phyloP scores from a whole-genome alignment of 2,113 vertebrate genomes.

The Merops nubicus region DNA sequence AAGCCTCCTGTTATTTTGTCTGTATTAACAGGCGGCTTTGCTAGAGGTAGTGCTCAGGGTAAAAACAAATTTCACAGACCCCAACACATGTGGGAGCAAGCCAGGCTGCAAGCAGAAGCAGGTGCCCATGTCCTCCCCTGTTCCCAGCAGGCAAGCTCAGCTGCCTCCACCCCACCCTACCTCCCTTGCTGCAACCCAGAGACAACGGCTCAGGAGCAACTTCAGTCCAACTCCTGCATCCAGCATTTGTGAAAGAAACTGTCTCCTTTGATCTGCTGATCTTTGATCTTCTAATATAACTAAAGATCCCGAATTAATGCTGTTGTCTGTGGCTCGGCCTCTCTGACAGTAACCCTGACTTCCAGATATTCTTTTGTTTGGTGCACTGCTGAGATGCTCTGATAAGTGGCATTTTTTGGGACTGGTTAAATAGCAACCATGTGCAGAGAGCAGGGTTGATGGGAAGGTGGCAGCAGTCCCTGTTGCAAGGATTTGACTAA shows the following conservation, averaged over 20 bases:
- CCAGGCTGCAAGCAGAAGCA: neutral
- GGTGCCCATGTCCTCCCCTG: fast-evolving
- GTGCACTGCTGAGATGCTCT: neutral
- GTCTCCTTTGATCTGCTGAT: constrained; percentile 13
- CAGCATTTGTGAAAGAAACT: fast-evolving
- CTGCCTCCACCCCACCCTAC: fast-evolving
- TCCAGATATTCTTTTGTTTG: neutral
- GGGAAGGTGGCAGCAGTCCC: neutral
- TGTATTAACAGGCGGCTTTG: neutral
- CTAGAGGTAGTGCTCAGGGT: neutral
- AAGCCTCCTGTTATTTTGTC: neutral
- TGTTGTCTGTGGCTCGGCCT: neutral
- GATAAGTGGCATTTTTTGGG: neutral
- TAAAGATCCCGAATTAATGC: neutral
- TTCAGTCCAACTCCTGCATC: neutral
- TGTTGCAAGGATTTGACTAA: constrained; percentile 8
- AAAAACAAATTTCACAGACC: neutral
- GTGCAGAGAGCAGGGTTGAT: neutral
- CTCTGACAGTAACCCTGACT: neutral
- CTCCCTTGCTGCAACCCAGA: neutral
- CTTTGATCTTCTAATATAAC: constrained; percentile 12
- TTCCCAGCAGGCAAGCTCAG: fast-evolving
- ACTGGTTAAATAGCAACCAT: neutral
- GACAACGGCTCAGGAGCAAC: neutral
- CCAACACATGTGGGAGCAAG: fast-evolving